phyloP scores from a whole-genome alignment of 2,797 vertebrate species.

The Eidolon dupreanum region DNA sequence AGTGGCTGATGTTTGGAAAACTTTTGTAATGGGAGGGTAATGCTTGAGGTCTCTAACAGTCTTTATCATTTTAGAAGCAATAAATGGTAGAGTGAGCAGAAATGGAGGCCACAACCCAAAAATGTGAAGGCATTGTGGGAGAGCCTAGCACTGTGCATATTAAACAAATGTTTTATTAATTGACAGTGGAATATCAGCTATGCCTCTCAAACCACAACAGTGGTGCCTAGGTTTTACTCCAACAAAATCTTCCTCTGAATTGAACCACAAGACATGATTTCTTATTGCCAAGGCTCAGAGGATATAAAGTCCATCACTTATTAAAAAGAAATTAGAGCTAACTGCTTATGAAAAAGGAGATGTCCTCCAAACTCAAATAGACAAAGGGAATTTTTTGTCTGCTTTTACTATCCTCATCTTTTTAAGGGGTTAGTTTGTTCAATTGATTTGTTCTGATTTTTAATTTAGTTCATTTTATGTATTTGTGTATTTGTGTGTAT shows the following conservation, averaged over 20 bases:
- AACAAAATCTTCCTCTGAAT: slow-evolving; percentile 5
- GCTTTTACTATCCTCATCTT: slow-evolving; percentile 4
- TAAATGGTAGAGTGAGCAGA: neutral
- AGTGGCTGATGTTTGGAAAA: neutral
- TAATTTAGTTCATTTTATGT: slow-evolving; percentile 33
- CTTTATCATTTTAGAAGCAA: neutral
- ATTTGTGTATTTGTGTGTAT: neutral
- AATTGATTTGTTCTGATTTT: neutral
- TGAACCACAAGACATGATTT: neutral
- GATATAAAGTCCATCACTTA: neutral
- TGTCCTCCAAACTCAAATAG: neutral
- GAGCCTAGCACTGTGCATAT: neutral
- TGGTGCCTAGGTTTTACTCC: neutral
- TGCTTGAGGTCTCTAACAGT: neutral
- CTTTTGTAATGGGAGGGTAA: neutral
- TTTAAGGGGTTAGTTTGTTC: neutral
- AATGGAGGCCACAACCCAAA: neutral
- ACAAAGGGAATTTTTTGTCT: neutral
- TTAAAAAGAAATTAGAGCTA: neutral
- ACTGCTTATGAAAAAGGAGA: neutral
- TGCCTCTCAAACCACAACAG: neutral
- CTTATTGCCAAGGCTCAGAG: neutral
- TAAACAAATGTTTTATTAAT: neutral
- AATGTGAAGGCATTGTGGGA: neutral
- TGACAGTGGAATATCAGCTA: neutral